Conservation (phyloP, 2,888 invertebrate genomes). For the Lamellibrachia columna region DNA sequence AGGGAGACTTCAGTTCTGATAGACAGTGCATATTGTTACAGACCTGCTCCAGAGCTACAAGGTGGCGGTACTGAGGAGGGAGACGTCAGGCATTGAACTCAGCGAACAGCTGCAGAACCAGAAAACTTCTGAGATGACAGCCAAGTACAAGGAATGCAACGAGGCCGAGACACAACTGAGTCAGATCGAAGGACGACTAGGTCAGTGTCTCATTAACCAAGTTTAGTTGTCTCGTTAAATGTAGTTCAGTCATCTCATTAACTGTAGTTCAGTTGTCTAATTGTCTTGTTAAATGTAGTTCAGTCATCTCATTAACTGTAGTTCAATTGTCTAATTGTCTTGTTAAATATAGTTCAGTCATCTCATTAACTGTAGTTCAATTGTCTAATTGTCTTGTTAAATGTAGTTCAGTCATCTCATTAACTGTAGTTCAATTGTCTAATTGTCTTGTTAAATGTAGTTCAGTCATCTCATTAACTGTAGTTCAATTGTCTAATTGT, state of each 20-base stretch:
- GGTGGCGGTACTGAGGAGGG: slow-evolving; percentile 48
- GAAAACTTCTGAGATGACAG: slow-evolving; percentile 57
- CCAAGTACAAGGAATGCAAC: slow-evolving; percentile 57
- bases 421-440: neutral
- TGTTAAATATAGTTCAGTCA: neutral
- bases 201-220: slow-evolving; percentile 39
- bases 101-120: slow-evolving; percentile 54
- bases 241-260: neutral
- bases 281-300: neutral
- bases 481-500: too few relatives aligned
- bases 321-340: neutral
- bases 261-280: neutral
- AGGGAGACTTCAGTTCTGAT: slow-evolving; percentile 50
- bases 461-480: neutral
- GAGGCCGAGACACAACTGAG: slow-evolving; percentile 57
- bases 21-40: slow-evolving; percentile 41
- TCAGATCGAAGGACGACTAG: slow-evolving; percentile 57
- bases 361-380: neutral
- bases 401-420: neutral
- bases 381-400: neutral
- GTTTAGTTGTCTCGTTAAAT: neutral
- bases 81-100: slow-evolving; percentile 54
- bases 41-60: slow-evolving; percentile 55
- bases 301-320: neutral
- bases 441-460: neutral